Evolutionary conservation across 92 coral and sea anemone genomes (phyloP), one percentile per base, ranked within the genome.

Genomic region (Plumapathes pennacea): DNA sequence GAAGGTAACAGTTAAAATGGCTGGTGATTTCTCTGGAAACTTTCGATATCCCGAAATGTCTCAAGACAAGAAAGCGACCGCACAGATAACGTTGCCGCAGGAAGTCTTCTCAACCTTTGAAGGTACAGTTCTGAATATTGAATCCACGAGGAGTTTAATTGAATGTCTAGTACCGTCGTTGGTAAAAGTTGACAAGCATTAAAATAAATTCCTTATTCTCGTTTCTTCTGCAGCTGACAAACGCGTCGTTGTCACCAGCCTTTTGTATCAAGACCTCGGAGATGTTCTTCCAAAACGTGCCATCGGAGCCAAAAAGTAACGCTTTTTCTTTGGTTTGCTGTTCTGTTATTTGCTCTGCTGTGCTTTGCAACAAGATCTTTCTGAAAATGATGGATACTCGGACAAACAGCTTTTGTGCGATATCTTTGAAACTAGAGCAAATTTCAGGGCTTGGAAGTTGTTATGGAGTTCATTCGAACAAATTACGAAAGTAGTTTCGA

Each of bases 251-350:
- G 41, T 90, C 10, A 65, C 78, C 21, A 82, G 82, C 21, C 57
- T 90, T 27, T 54, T 63, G 8, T 90, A 78, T 41, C 58, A 65
- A 47, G 66, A 80, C 47, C 68, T 90, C 25, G 88, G 78, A 2
- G 53, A 77, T n/a, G 72, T 90, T 4, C 41, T 90, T 74, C 97
- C 97, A 0, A 61, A 52, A 32, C 84, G 95, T 22, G 95, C 87
- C 25, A 86, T 50, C 43, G 94, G 97, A 17, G 51, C 69, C 2
- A 77, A 69, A 46, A 60, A 60, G 92, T 89, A 76, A 78, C 76
- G 25, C 37, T 5, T 20, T n/a, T 42, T 30, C 10, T 27, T 15
- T 34, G 44, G 64, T 37, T 18, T 17, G 34, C 19, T 5, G 14
- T 43, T 5, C 8, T 14, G 21, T 4, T 43, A 18, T 19, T 4